Percentiles rank a stretch among this genome's conserved stretches.
phyloP scores from a whole-genome alignment of 2,797 vertebrate species.

The Sebastes minor region DNA sequence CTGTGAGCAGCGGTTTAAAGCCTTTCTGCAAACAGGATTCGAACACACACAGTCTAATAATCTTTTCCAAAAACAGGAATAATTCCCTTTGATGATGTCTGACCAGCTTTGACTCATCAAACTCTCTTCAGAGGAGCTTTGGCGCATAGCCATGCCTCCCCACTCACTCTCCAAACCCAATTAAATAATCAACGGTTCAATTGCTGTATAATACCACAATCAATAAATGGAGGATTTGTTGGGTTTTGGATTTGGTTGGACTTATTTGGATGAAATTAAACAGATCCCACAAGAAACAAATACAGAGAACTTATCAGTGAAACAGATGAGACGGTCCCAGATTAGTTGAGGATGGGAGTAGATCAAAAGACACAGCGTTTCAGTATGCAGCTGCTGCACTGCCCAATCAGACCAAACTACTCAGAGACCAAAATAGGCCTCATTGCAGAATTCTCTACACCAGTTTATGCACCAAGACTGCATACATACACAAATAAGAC shows the following conservation, averaged over 20 bases:
- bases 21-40: constrained; percentile 32
- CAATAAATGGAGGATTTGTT: constrained; percentile 58
- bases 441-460: constrained; percentile 31
- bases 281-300: constrained; percentile 42
- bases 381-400: constrained; percentile 42
- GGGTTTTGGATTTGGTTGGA: background rate
- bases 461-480: constrained; percentile 13
- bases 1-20: constrained; percentile 16
- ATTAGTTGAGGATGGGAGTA: constrained; percentile 24
- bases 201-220: constrained; percentile 53
- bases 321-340: constrained; percentile 41
- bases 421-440: constrained; percentile 44
- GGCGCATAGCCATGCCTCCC: constrained; percentile 47
- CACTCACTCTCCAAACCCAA: constrained; percentile 50
- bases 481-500: constrained; percentile 40
- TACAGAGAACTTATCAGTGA: constrained; percentile 24
- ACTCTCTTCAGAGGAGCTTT: constrained; percentile 39
- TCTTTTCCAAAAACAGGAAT: constrained; percentile 30
- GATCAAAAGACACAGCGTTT: constrained; percentile 44
- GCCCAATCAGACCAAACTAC: constrained; percentile 53
- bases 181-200: constrained; percentile 70
- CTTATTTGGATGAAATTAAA: constrained; percentile 53
- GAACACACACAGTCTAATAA: constrained; percentile 33
- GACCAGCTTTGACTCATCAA: constrained; percentile 61
- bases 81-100: constrained; percentile 34